These are phyloP conservation scores for Liposcelis brunnea DNA, from an alignment of 2,888 invertebrate genomes.

Conservation along the genomic window DNA sequence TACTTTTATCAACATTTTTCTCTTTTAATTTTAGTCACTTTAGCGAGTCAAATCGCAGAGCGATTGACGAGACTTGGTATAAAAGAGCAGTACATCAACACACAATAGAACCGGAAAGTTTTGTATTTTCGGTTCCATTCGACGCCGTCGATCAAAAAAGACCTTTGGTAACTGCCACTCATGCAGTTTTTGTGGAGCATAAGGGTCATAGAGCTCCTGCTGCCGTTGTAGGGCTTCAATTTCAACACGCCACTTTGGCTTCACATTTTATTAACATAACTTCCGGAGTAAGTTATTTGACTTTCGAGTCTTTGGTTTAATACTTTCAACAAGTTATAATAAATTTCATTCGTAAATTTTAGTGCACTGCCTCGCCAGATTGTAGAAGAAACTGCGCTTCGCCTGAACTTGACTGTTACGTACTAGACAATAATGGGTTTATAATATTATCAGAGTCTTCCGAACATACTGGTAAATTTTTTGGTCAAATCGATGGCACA, in stretches of 20 bases:
- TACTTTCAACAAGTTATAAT: too few relatives aligned
- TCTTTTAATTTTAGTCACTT: slow-evolving; percentile 44
- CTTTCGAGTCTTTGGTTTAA: neutral
- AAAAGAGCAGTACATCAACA: slow-evolving; percentile 82
- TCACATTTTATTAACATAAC: slow-evolving; percentile 78
- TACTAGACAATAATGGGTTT: slow-evolving; percentile 88
- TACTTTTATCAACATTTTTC: neutral
- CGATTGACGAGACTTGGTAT: slow-evolving; percentile 82
- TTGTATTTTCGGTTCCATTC: slow-evolving; percentile 77
- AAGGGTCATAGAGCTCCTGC: slow-evolving; percentile 72
- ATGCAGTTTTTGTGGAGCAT: slow-evolving; percentile 73
- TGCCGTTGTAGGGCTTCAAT: slow-evolving; percentile 82
- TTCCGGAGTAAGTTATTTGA: slow-evolving; percentile 50
- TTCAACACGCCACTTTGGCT: slow-evolving; percentile 64
- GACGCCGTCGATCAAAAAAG: slow-evolving; percentile 37
- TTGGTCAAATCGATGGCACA: slow-evolving; percentile 85
- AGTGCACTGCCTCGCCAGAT: slow-evolving; percentile 49
- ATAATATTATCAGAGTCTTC: slow-evolving; percentile 76
- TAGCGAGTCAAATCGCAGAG: slow-evolving; percentile 58
- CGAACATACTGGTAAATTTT: slow-evolving; percentile 79
- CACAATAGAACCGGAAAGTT: slow-evolving; percentile 68
- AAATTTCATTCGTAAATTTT: slow-evolving; percentile 20
- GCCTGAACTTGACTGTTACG: slow-evolving; percentile 78
- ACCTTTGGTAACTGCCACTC: slow-evolving; percentile 72
- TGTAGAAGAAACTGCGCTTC: slow-evolving; percentile 76